Percentiles rank a stretch among this genome's conserved stretches.
phyloP scores from a whole-genome alignment of 2,888 invertebrate species.

The Ectropis crepuscularia region DNA sequence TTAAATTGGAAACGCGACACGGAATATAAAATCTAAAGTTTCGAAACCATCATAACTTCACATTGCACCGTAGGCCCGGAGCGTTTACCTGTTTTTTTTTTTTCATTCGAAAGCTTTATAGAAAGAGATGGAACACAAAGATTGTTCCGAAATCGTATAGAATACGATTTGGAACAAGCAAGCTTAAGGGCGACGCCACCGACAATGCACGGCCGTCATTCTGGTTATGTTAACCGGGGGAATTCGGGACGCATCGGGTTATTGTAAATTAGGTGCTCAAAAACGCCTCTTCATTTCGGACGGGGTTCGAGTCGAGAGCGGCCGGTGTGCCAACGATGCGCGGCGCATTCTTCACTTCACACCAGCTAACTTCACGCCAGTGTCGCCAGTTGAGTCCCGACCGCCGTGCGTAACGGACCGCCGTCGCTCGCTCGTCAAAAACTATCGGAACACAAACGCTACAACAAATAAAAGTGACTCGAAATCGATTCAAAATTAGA shows the following conservation, averaged over 20 bases:
- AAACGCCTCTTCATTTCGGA: slow-evolving; percentile 65
- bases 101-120: slow-evolving; percentile 60
- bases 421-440: slow-evolving; percentile 61
- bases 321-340: slow-evolving; percentile 82
- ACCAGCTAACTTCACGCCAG: slow-evolving; percentile 80
- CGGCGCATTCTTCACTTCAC: slow-evolving; percentile 81
- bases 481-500: slow-evolving; percentile 59
- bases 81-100: slow-evolving; percentile 78
- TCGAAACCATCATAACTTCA: slow-evolving; percentile 50
- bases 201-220: slow-evolving; percentile 80
- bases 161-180: slow-evolving; percentile 71
- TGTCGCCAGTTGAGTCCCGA: slow-evolving; percentile 79
- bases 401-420: slow-evolving; percentile 65
- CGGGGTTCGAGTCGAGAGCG: slow-evolving; percentile 70
- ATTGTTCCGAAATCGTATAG: slow-evolving; percentile 73
- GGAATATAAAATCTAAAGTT: slow-evolving; percentile 57
- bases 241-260: slow-evolving; percentile 59
- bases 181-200: slow-evolving; percentile 78
- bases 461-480: slow-evolving; percentile 72
- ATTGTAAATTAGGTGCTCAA: slow-evolving; percentile 61
- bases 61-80: slow-evolving; percentile 60
- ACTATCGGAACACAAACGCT: slow-evolving; percentile 77
- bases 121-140: slow-evolving; percentile 66
- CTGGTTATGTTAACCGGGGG: slow-evolving; percentile 77
- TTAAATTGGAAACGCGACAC: slow-evolving; percentile 55